Conservation (phyloP, 2,797 vertebrate genomes). For the Chaetodon trifasciatus region DNA sequence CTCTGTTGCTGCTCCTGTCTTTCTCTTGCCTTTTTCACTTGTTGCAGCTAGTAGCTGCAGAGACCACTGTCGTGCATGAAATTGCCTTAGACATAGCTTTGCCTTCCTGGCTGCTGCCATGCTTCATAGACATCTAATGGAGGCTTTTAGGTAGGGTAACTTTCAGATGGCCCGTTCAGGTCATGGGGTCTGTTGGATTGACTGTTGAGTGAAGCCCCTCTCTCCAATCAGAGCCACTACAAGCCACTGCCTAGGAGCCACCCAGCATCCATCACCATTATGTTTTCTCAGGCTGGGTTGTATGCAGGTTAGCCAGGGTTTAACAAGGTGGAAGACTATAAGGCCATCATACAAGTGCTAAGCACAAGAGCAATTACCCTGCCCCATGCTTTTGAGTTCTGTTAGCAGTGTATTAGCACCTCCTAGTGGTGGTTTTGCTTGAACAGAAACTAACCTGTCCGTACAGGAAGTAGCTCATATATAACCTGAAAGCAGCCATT, state of each 20-base stretch:
- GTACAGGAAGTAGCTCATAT: no score
- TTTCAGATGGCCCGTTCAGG: conserved; percentile 59
- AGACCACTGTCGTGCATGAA: conserved; percentile 74
- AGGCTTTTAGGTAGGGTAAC: conserved; percentile 73
- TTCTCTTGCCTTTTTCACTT: conserved; percentile 43
- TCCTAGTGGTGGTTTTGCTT: not conserved
- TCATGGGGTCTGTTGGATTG: conserved; percentile 42
- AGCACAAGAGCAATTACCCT: not conserved
- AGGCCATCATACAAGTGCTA: not conserved
- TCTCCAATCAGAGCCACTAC: conserved; percentile 7
- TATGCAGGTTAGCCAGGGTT: conserved; percentile 2
- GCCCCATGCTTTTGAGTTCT: not conserved
- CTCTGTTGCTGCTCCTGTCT: conserved; percentile 32
- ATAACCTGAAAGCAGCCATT: no score
- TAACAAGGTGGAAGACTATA: conserved; percentile 13
- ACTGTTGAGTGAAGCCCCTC: conserved; percentile 16
- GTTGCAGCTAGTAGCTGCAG: conserved; percentile 53
- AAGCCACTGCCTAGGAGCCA: not conserved
- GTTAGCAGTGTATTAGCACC: not conserved
- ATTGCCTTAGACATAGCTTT: conserved; percentile 77
- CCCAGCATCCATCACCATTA: conserved; percentile 17
- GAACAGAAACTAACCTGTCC: not conserved
- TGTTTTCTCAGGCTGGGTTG: conserved; percentile 2
- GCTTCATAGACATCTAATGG: conserved; percentile 69
- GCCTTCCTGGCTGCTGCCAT: conserved; percentile 58